These are phyloP conservation scores for Parasteatoda tepidariorum DNA, from an alignment of 1,140 invertebrate species.

Conservation along the genomic window DNA sequence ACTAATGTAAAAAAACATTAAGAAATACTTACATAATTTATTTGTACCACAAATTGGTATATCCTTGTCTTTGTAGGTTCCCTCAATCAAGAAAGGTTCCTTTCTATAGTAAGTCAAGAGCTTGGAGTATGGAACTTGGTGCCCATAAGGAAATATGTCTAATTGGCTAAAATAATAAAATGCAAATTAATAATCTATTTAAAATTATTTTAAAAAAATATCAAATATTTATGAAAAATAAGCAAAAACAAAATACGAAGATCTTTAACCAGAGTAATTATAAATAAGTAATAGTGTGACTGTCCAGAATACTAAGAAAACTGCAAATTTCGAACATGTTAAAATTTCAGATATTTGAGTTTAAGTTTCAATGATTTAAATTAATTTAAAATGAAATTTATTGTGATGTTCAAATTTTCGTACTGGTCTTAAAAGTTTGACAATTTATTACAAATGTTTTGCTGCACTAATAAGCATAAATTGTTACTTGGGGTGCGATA, in stretches of 20 bases:
- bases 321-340: too few relatives aligned
- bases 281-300: too few relatives aligned
- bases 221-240: not conserved
- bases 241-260: not conserved
- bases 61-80: conserved; percentile 79
- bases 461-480: too few relatives aligned
- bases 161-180: conserved; percentile 72
- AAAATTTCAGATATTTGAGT: too few relatives aligned
- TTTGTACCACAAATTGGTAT: conserved; percentile 23
- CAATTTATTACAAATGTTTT: too few relatives aligned
- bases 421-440: too few relatives aligned
- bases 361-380: too few relatives aligned
- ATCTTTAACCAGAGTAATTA: too few relatives aligned
- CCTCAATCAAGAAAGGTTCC: conserved; percentile 86
- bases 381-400: too few relatives aligned
- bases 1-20: not conserved
- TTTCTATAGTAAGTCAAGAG: conserved; percentile 92
- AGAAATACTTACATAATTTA: conserved; percentile 3
- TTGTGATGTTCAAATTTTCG: too few relatives aligned
- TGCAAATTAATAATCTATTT: not conserved
- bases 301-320: too few relatives aligned
- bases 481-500: too few relatives aligned
- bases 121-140: conserved; percentile 92
- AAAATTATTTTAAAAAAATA: not conserved
- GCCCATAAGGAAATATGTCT: conserved; percentile 88